These are phyloP conservation scores for Drosophila infuscata DNA, from an alignment of 2,888 invertebrate genomes.

Conservation along the genomic window DNA sequence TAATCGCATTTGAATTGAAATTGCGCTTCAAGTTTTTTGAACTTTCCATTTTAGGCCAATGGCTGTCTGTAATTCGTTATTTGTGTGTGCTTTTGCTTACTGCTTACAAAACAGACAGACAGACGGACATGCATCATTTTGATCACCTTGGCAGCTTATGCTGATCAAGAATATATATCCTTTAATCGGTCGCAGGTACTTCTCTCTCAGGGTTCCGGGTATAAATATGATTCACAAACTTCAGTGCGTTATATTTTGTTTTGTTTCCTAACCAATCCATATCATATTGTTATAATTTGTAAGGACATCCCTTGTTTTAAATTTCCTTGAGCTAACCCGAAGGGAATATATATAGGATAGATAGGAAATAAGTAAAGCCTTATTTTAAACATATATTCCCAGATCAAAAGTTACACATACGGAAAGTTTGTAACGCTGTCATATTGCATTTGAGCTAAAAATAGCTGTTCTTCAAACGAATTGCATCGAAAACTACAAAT, in stretches of 20 bases:
- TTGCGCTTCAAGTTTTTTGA: slow-evolving; percentile 53
- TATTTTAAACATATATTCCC: not conserved
- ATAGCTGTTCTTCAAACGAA: slow-evolving; percentile 18
- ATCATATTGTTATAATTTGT: not conserved
- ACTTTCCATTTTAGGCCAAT: slow-evolving; percentile 26
- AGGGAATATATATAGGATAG: not conserved
- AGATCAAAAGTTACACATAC: not conserved
- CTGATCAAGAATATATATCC: not conserved
- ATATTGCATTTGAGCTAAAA: slow-evolving; percentile 7
- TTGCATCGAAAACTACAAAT: slow-evolving; percentile 19
- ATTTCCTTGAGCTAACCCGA: not conserved
- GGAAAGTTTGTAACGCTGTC: not conserved
- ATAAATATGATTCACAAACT: not conserved
- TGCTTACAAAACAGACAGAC: not conserved
- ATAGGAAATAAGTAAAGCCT: not conserved
- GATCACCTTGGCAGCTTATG: not conserved
- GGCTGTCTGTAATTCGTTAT: slow-evolving; percentile 15
- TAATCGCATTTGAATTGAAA: slow-evolving; percentile 72
- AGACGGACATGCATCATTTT: not conserved
- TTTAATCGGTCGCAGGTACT: not conserved
- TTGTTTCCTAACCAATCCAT: not conserved
- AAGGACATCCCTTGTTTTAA: not conserved
- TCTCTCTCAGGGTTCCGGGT: not conserved
- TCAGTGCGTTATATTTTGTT: not conserved
- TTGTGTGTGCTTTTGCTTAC: slow-evolving; percentile 1